These are phyloP conservation scores for Siniperca undulata DNA, from an alignment of 2,797 vertebrate species.

Conservation along the genomic window DNA sequence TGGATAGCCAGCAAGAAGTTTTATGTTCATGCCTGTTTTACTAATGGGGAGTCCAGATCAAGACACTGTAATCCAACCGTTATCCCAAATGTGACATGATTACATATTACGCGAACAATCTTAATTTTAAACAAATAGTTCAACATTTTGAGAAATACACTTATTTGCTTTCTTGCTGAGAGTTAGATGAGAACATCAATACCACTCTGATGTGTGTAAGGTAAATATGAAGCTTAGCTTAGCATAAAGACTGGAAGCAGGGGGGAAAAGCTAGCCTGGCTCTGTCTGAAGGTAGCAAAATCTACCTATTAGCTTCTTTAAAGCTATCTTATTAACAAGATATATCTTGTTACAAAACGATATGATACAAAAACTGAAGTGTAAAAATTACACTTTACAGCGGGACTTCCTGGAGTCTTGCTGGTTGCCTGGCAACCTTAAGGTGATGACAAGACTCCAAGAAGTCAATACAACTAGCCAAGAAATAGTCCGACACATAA, in stretches of 20 bases:
- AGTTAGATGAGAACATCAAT: neutral
- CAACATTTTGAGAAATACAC: neutral
- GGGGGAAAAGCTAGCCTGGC: too few relatives aligned
- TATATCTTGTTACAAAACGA: neutral
- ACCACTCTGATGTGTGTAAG: too few relatives aligned
- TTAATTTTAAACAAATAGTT: neutral
- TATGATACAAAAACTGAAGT: neutral
- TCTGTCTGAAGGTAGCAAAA: neutral
- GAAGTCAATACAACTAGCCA: too few relatives aligned
- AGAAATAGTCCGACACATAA: neutral
- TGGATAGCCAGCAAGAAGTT: slow-evolving; percentile 54
- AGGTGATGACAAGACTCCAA: neutral
- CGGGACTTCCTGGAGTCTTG: neutral
- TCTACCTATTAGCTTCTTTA: neutral
- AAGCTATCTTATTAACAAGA: neutral
- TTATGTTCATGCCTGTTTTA: slow-evolving; percentile 51
- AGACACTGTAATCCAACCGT: slow-evolving; percentile 26
- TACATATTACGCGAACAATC: slow-evolving; percentile 6
- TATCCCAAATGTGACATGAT: slow-evolving; percentile 36
- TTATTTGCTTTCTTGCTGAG: neutral
- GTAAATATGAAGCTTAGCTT: neutral
- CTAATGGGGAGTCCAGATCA: slow-evolving; percentile 65
- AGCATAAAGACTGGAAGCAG: neutral
- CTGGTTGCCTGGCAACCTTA: neutral
- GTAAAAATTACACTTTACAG: neutral